These are phyloP conservation scores for Linnaemya tessellans DNA, from an alignment of 2,888 invertebrate species.

Conservation along the genomic window DNA sequence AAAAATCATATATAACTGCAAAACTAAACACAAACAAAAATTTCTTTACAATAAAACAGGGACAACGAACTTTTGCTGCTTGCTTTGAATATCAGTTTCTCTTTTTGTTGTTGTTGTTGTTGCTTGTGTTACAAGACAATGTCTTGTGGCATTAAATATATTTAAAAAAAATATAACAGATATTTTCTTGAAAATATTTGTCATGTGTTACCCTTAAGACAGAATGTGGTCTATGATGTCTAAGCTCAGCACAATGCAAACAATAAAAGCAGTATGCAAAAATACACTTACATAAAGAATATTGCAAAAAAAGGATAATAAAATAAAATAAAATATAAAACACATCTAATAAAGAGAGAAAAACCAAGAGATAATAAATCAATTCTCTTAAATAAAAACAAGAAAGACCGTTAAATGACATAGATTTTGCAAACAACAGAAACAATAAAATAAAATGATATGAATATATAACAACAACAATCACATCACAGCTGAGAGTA, in stretches of 20 bases:
- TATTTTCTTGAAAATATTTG: slow-evolving; percentile 9
- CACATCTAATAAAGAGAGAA: background rate
- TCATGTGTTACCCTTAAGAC: slow-evolving; percentile 63
- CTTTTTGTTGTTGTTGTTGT: background rate
- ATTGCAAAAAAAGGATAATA: slow-evolving; percentile 2
- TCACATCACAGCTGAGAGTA: slow-evolving; percentile 28
- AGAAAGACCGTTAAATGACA: slow-evolving; percentile 33
- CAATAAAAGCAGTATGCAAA: slow-evolving; percentile 21
- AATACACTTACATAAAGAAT: background rate
- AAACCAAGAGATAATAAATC: slow-evolving; percentile 16
- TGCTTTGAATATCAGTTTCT: slow-evolving; percentile 13
- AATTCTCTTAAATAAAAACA: slow-evolving; percentile 6
- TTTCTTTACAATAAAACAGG: slow-evolving; percentile 41
- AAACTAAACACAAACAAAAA: slow-evolving; percentile 19
- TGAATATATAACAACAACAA: background rate
- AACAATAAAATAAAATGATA: slow-evolving; percentile 1
- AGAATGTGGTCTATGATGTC: slow-evolving; percentile 13
- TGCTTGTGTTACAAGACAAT: background rate
- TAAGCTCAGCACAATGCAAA: slow-evolving; percentile 14
- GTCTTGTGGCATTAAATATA: slow-evolving; percentile 12
- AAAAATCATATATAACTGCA: slow-evolving; percentile 20
- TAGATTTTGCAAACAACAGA: slow-evolving; percentile 27
- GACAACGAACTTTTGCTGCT: slow-evolving; percentile 60
- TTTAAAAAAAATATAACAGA: background rate
- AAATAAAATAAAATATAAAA: background rate